These are phyloP conservation scores for Lichenostomus cassidix DNA, from an alignment of 2,113 vertebrate species.

Conservation along the genomic window DNA sequence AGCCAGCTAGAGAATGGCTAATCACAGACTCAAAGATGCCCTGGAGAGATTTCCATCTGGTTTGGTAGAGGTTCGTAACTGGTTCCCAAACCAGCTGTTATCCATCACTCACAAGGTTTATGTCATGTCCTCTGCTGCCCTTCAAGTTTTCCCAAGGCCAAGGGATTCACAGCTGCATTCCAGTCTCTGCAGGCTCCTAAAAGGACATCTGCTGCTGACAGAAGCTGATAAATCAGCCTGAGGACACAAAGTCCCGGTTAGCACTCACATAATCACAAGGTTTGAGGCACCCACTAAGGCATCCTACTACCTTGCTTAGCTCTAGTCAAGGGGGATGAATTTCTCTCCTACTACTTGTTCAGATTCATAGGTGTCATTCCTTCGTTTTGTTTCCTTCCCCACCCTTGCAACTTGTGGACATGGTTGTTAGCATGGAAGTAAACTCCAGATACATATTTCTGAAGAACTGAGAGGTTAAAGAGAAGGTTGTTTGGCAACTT, in stretches of 20 bases:
- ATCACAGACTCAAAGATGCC: neutral
- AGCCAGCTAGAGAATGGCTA: neutral
- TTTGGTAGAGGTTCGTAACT: neutral
- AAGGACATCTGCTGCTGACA: constrained; percentile 34
- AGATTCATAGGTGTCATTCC: neutral
- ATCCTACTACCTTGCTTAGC: neutral
- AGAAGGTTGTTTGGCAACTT: neutral
- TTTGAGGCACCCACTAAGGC: neutral
- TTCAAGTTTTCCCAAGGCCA: constrained; percentile 16
- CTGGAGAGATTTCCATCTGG: neutral
- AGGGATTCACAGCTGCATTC: neutral
- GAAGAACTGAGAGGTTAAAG: neutral
- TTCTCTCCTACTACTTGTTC: neutral
- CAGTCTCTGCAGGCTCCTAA: constrained; percentile 7
- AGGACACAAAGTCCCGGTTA: neutral
- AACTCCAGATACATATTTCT: neutral
- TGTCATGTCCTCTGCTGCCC: neutral
- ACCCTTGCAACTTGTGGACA: neutral
- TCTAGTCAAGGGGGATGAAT: neutral
- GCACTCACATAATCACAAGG: neutral
- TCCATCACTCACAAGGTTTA: constrained; percentile 5
- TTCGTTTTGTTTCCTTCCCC: neutral
- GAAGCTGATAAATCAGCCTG: neutral
- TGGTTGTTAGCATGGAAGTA: neutral
- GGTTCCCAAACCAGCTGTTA: constrained; percentile 4